These are phyloP conservation scores for Nyctibius bracteatus DNA, from an alignment of 2,113 vertebrate genomes.

Conservation along the genomic window DNA sequence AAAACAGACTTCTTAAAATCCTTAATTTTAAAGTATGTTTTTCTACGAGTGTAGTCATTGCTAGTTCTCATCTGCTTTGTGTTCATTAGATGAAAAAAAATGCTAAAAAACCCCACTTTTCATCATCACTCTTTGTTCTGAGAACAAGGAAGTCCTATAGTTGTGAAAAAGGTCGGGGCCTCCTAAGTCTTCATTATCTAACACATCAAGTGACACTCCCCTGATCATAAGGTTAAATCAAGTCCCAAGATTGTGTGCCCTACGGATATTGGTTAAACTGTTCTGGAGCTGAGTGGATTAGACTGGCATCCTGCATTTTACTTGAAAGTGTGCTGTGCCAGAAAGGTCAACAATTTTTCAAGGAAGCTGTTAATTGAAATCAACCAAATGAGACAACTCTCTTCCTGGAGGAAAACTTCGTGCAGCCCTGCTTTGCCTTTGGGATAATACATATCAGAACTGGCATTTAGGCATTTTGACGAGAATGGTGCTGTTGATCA, in stretches of 20 bases:
- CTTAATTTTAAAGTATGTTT: background rate
- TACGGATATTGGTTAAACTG: slow-evolving; percentile 47
- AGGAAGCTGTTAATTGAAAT: slow-evolving; percentile 66
- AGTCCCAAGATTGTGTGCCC: slow-evolving; percentile 69
- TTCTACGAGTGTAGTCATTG: background rate
- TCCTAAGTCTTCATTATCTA: slow-evolving; percentile 34
- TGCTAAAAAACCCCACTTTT: background rate
- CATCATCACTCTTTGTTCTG: background rate
- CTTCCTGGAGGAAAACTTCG: slow-evolving; percentile 14
- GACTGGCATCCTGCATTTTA: slow-evolving; percentile 49
- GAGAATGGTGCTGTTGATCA: background rate
- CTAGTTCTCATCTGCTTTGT: background rate
- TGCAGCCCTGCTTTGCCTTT: background rate
- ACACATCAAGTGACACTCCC: slow-evolving; percentile 59
- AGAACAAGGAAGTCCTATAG: slow-evolving; percentile 1
- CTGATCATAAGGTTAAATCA: slow-evolving; percentile 65
- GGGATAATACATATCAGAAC: background rate
- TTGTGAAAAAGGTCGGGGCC: slow-evolving; percentile 46
- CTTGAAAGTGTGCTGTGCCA: slow-evolving; percentile 38
- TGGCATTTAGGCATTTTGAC: background rate
- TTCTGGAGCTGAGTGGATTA: slow-evolving; percentile 67
- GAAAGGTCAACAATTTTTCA: slow-evolving; percentile 59
- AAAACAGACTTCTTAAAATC: background rate
- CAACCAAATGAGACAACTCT: slow-evolving; percentile 57
- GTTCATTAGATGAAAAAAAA: background rate